These are phyloP conservation scores for Luperina nickerlii DNA, from an alignment of 2,888 invertebrate species.

Conservation along the genomic window DNA sequence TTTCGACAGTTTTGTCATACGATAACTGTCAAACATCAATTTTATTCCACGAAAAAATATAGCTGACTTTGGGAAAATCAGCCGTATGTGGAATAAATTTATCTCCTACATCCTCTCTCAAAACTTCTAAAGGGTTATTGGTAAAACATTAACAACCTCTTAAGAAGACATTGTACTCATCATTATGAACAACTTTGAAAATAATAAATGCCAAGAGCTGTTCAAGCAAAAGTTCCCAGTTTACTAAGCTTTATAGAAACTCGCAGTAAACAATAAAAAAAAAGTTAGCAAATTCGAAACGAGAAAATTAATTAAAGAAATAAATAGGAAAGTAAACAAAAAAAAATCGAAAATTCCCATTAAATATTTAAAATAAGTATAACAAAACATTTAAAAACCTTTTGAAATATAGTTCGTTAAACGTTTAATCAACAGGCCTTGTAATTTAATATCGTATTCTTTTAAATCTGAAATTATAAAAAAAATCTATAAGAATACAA, in stretches of 20 bases:
- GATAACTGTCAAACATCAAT: not conserved
- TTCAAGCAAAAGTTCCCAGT: too few species aligned
- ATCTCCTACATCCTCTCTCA: too few species aligned
- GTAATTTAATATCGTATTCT: constrained; percentile 23
- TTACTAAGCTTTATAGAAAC: not conserved
- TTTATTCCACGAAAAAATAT: not conserved
- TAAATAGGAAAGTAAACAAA: not conserved
- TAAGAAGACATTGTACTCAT: too few species aligned
- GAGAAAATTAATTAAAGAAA: constrained; percentile 1
- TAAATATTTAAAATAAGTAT: not conserved
- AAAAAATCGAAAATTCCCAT: not conserved
- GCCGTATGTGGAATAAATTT: too few species aligned
- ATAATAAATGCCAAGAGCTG: not conserved
- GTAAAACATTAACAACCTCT: too few species aligned
- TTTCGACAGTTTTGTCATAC: not conserved
- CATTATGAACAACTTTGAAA: not conserved
- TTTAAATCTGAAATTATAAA: constrained; percentile 47
- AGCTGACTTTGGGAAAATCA: not conserved
- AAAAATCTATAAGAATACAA: constrained; percentile 6
- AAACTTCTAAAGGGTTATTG: too few species aligned
- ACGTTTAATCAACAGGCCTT: constrained; percentile 44
- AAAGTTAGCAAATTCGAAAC: not conserved
- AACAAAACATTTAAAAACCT: constrained; percentile 49
- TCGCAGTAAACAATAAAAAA: not conserved
- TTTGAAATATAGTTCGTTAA: not conserved